Base-by-base conservation (phyloP, 2,113 vertebrate genomes). In the Apodemus sylvaticus region DNA sequence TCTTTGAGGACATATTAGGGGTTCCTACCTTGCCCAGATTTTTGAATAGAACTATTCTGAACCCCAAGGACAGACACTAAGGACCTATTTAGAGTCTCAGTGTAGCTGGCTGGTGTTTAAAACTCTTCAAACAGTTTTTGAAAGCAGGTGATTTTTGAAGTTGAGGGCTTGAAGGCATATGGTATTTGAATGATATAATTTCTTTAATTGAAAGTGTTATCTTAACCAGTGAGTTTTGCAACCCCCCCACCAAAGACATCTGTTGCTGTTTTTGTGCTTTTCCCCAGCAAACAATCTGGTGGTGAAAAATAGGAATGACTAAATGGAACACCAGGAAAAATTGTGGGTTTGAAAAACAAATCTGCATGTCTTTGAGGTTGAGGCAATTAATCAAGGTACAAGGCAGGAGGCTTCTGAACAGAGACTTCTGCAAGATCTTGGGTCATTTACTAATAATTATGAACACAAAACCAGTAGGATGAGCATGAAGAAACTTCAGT, bases 141-240 rank as follows among this genome's bases (percentile, higher is more conserved):
- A 95, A 94, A 97, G 89, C 93, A 98, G 96, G 97, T 98, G 94
- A 97, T 95, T 96, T 96, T 96, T 97, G 94, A 91, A 97, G 97
- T 95, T 95, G 96, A 94, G 78, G 88, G 55, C 96, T 98, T 97
- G 82, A 85, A 5, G 92, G 86, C 97, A 97, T 97, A 96, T 97
- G 97, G 97, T 97, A 97, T 98, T 97, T 97, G 91, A 95, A 96
- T 97, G 97, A 97, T 97, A 98, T 94, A 97, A 98, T 97, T 97
- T 97, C 97, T 98, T 97, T 97, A 97, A 97, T 97, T 97, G 97
- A 97, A 98, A 96, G 97, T 97, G 97, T 97, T 97, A 98, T 97
- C 97, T 97, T 98, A 97, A 96, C 96, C 95, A 96, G 94, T 89
- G 97, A 96, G 94, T 97, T 97, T 96, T 97, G 94, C 95, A 96